Conservation (phyloP, 2,113 vertebrate genomes). For the Centropus bengalensis region DNA sequence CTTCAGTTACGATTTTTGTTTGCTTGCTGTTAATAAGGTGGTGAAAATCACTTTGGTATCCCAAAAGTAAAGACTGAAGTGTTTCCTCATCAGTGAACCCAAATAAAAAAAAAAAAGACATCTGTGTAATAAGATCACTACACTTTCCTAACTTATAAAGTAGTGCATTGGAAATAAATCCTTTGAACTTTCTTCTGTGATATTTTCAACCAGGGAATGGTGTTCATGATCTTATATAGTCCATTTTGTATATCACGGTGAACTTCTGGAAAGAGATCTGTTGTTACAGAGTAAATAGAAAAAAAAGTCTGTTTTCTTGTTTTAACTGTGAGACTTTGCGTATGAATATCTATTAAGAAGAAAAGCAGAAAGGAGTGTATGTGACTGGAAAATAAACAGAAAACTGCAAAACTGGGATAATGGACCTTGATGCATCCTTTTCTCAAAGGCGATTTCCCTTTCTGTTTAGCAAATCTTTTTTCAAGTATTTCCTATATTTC, state of each 20-base stretch:
- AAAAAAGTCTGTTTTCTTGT: neutral
- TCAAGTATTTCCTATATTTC: neutral
- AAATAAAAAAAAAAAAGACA: neutral
- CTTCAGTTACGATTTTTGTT: neutral
- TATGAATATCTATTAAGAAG: neutral
- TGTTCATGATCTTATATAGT: neutral
- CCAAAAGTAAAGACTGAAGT: neutral
- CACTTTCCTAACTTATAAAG: neutral
- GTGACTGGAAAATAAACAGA: neutral
- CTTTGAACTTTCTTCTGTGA: neutral
- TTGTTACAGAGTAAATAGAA: neutral
- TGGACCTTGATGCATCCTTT: neutral
- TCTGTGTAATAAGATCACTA: neutral
- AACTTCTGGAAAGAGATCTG: neutral
- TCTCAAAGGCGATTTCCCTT: neutral
- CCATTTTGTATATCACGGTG: neutral
- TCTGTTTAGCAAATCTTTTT: neutral
- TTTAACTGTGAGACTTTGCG: neutral
- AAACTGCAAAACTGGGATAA: neutral
- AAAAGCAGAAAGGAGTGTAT: neutral
- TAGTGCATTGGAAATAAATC: neutral
- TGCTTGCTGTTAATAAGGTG: neutral
- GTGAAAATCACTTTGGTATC: neutral
- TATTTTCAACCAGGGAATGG: neutral
- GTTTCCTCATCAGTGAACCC: neutral